Evolutionary conservation across 2,113 vertebrate species (phyloP).

Genomic region (Phyllostomus discolor): DNA sequence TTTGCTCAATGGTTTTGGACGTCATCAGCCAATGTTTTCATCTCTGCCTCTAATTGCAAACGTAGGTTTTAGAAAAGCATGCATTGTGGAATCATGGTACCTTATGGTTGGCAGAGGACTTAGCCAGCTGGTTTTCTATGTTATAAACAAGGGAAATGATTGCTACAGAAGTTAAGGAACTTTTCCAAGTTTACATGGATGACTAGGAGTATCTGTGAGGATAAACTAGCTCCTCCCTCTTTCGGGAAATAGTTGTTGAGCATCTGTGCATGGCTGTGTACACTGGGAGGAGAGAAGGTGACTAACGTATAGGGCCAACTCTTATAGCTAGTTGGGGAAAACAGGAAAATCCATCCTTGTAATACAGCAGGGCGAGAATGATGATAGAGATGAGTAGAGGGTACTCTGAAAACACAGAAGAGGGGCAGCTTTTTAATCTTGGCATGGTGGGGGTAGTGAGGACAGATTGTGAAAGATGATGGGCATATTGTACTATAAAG

Average conservation of each 20-base stretch:
- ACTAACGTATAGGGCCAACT: background rate
- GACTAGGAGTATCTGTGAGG: background rate
- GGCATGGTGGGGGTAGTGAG: background rate
- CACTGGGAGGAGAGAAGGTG: background rate
- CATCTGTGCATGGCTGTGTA: background rate
- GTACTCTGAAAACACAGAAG: background rate
- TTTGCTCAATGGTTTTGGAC: background rate
- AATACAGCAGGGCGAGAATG: background rate
- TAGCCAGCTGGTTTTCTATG: background rate
- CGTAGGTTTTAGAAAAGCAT: background rate
- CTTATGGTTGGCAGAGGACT: background rate
- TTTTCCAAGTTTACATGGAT: background rate
- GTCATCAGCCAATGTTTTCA: background rate
- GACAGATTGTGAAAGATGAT: background rate
- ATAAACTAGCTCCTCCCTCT: background rate
- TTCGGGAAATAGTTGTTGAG: background rate
- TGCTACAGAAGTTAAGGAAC: background rate
- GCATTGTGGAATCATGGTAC: background rate
- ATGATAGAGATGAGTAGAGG: background rate
- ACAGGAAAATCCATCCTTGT: background rate
- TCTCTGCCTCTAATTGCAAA: background rate
- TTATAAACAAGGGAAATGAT: conserved; percentile 8
- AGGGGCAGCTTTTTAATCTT: too few relatives aligned
- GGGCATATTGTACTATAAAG: background rate
- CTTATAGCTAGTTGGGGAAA: background rate